Evolutionary conservation across 2,888 invertebrate genomes (phyloP).

Genomic region (Ectemnius lituratus): DNA sequence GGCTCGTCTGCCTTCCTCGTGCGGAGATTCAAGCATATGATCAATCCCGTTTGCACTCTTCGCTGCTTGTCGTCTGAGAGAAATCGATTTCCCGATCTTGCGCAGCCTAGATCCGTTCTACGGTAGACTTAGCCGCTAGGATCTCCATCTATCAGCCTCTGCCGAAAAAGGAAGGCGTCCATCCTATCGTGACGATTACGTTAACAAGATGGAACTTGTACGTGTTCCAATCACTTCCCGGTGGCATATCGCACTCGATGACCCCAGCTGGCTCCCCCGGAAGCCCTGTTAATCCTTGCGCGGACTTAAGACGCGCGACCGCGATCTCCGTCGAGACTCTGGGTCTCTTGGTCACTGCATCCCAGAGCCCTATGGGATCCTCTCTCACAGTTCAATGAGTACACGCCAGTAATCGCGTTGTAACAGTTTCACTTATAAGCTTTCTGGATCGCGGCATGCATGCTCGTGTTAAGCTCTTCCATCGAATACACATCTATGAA

Average conservation of each 20-base stretch:
- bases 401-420: constrained; percentile 5
- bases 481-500: too few relatives aligned
- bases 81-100: background rate
- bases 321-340: background rate
- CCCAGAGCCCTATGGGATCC: background rate
- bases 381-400: background rate
- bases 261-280: constrained; percentile 1
- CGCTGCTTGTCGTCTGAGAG: background rate
- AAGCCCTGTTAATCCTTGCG: constrained; percentile 46
- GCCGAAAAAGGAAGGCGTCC: background rate
- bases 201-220: constrained; percentile 49
- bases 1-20: background rate
- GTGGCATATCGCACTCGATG: constrained; percentile 24
- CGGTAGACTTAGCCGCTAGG: background rate
- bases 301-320: constrained; percentile 15
- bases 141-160: background rate
- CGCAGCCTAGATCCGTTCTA: background rate
- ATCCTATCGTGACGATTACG: constrained; percentile 3
- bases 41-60: constrained; percentile 15
- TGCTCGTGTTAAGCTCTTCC: too few relatives aligned
- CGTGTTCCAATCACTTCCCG: constrained; percentile 33
- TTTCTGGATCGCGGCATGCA: background rate
- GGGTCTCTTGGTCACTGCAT: constrained; percentile 7
- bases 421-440: constrained; percentile 5
- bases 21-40: constrained; percentile 8